Percentiles rank a stretch among this genome's conserved stretches.
These are phyloP conservation scores for Ibycter americanus DNA, from an alignment of 2,797 vertebrate species.

Conservation along the genomic window DNA sequence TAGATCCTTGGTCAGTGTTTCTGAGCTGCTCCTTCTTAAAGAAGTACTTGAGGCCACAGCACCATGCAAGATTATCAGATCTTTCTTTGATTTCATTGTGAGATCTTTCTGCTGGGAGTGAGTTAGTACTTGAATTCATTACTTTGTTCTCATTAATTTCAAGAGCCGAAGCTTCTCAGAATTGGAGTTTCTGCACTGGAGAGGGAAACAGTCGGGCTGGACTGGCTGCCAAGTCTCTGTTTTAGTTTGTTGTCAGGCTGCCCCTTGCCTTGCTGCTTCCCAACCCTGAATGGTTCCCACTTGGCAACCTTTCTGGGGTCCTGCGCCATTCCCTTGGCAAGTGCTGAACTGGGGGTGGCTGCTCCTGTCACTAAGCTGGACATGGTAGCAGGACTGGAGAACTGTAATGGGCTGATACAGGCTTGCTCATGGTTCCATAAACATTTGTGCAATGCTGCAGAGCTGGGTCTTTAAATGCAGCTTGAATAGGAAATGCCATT, in stretches of 20 bases:
- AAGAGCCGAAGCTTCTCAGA: not conserved
- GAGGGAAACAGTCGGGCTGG: not conserved
- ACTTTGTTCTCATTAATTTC: not conserved
- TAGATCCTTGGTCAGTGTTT: not conserved
- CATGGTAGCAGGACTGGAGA: not conserved
- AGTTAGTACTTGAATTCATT: not conserved
- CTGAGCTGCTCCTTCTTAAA: not conserved
- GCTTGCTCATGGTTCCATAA: not conserved
- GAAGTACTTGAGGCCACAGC: not conserved
- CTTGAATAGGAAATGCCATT: not conserved
- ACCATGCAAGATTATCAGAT: not conserved
- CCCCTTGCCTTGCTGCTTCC: not conserved
- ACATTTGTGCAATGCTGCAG: too few relatives aligned
- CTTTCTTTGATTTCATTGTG: not conserved
- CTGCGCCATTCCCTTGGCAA: not conserved
- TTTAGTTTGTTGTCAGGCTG: not conserved
- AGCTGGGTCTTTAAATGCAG: not conserved
- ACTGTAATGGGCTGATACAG: too few relatives aligned
- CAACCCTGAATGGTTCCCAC: too few relatives aligned
- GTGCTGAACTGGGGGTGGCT: not conserved
- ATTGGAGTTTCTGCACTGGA: not conserved
- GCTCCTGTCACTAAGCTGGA: not conserved
- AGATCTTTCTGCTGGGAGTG: not conserved
- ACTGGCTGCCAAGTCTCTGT: not conserved
- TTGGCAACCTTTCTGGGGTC: rapidly evolving